A percentile compares a stretch with the other conserved stretches of the same genome.
Evolutionary conservation across 2,797 vertebrate species (phyloP).

Genomic region (Manis pentadactyla): DNA sequence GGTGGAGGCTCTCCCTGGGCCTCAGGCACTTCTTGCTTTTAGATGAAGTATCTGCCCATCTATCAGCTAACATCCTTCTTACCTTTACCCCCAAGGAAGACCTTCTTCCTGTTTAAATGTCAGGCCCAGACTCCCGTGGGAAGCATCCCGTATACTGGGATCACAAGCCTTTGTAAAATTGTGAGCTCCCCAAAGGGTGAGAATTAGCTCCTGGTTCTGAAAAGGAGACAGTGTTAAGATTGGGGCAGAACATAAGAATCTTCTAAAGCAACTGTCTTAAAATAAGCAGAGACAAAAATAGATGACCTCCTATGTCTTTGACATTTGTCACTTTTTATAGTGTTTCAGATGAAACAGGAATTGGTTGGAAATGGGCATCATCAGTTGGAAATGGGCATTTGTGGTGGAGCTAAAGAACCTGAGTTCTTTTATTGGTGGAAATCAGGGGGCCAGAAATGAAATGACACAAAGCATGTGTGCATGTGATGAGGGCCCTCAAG

Average conservation of each 20-base stretch:
- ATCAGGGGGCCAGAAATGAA: background rate
- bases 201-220: background rate
- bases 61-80: background rate
- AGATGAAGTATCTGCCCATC: background rate
- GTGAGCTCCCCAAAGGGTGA: background rate
- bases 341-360: background rate
- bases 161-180: background rate
- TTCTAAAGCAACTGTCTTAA: background rate
- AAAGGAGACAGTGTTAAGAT: background rate
- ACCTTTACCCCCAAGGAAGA: background rate
- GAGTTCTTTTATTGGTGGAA: background rate
- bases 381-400: background rate
- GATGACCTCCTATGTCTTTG: background rate
- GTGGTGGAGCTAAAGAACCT: background rate
- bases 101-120: background rate
- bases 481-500: background rate
- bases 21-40: background rate
- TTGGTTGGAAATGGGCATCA: background rate
- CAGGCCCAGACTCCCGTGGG: background rate
- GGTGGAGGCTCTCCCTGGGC: background rate
- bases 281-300: background rate
- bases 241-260: background rate
- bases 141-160: background rate
- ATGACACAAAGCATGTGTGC: no score
- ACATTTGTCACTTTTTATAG: background rate